Conservation (phyloP, 30 jellyfish, hydroid and myxozoan genomes). For the Hydractinia symbiolongicarpus region DNA sequence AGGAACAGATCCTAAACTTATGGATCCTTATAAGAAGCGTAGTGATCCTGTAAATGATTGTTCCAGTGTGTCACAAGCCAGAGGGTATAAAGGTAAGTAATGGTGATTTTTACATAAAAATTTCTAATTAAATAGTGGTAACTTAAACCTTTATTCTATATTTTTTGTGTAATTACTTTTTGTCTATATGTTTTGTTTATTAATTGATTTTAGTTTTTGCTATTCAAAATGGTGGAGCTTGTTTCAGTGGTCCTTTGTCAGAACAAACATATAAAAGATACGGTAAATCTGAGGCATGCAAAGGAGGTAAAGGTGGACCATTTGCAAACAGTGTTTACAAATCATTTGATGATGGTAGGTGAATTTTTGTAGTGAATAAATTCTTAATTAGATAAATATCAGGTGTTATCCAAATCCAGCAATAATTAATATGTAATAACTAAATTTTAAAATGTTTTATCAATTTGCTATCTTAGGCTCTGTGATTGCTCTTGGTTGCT, state of each 20-base stretch:
- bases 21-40: conserved; percentile 78
- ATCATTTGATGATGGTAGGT: conserved; percentile 89
- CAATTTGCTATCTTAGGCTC: conserved; percentile 46
- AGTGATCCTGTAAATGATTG: conserved; percentile 94
- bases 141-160: background rate
- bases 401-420: too few relatives aligned
- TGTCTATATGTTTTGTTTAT: background rate
- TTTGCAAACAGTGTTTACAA: conserved; percentile 96
- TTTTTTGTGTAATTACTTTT: background rate
- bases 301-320: conserved; percentile 98
- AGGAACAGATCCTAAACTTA: conserved; percentile 81
- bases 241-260: conserved; percentile 95
- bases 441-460: background rate
- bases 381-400: background rate
- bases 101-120: background rate
- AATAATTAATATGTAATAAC: background rate
- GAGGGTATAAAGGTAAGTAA: conserved; percentile 73
- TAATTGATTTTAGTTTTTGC: conserved; percentile 70
- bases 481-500: conserved; percentile 96
- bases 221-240: conserved; percentile 98
- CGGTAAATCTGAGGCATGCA: conserved; percentile 92
- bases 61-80: conserved; percentile 80
- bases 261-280: conserved; percentile 74
- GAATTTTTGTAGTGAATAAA: background rate
- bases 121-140: background rate